Evolutionary conservation across 2,888 invertebrate species (phyloP).

Genomic region (Pollenia amentaria): DNA sequence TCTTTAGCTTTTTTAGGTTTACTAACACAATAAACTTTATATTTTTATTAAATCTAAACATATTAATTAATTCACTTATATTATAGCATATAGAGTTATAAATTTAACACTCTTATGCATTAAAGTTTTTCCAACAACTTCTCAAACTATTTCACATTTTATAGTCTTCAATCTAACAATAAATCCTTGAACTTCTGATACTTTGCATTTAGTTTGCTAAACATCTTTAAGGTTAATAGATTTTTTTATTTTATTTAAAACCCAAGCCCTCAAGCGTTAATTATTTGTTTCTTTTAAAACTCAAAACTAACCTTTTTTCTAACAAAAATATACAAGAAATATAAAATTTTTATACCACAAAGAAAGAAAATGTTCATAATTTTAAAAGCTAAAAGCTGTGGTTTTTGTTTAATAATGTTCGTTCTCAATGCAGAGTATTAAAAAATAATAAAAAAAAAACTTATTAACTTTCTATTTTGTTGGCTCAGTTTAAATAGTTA

Average conservation of each 20-base stretch:
- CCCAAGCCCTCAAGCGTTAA: constrained; percentile 43
- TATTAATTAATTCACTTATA: too few relatives aligned
- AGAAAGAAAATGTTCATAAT: constrained; percentile 53
- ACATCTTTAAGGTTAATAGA: constrained; percentile 35
- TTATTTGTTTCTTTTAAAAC: constrained; percentile 55
- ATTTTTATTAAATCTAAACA: too few relatives aligned
- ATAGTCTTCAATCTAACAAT: constrained; percentile 11
- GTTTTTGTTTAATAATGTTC: constrained; percentile 45
- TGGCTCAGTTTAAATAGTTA: constrained; percentile 63
- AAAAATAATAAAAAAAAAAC: not conserved
- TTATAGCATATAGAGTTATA: not conserved
- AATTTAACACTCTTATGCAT: not conserved
- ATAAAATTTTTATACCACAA: not conserved
- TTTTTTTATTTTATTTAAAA: constrained; percentile 13
- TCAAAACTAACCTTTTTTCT: constrained; percentile 4
- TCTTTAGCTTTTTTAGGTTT: too few relatives aligned
- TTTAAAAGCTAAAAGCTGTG: constrained; percentile 64
- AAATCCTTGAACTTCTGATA: constrained; percentile 54
- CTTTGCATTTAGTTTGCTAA: not conserved
- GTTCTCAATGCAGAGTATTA: not conserved
- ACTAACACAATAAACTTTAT: too few relatives aligned
- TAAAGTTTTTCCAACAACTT: not conserved
- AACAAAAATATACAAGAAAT: constrained; percentile 9
- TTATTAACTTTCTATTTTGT: constrained; percentile 51
- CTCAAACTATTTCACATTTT: not conserved